Percentiles rank a stretch among this genome's conserved stretches.
These are phyloP conservation scores for Drosophila ananassae DNA, from an alignment of 1,140 invertebrate genomes.

Conservation along the genomic window DNA sequence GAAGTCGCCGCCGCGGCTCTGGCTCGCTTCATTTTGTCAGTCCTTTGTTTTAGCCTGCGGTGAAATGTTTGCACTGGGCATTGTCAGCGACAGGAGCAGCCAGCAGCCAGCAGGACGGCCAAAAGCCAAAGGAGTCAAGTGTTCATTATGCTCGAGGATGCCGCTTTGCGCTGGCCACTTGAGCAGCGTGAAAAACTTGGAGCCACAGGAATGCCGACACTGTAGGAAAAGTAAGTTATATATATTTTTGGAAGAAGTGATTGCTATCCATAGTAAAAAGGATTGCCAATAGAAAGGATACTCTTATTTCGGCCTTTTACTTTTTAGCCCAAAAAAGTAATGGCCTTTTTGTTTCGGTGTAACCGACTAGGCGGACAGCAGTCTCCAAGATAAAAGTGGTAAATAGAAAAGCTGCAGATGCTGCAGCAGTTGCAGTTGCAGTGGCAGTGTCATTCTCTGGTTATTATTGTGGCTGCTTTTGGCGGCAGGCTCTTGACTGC, in stretches of 20 bases:
- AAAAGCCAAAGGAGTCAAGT: conserved; percentile 73
- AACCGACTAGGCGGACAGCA: conserved; percentile 28
- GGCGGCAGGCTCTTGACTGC: conserved; percentile 28
- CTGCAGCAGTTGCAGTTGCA: conserved; percentile 30
- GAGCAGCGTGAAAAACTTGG: conserved; percentile 62
- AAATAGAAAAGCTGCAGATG: conserved; percentile 46
- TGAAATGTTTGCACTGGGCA: conserved; percentile 52
- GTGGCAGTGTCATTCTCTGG: conserved; percentile 25
- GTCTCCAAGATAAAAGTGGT: conserved; percentile 45
- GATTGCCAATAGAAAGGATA: too few relatives aligned
- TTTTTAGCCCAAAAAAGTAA: too few relatives aligned
- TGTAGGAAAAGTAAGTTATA: not conserved
- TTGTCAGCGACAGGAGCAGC: conserved; percentile 35
- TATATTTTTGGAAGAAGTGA: too few relatives aligned
- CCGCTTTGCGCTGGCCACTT: conserved; percentile 49
- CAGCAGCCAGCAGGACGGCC: conserved; percentile 31
- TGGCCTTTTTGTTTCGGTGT: not conserved
- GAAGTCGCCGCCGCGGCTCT: not conserved
- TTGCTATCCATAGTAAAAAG: too few relatives aligned
- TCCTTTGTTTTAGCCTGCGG: conserved; percentile 58
- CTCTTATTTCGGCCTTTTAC: too few relatives aligned
- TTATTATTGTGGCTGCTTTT: conserved; percentile 42
- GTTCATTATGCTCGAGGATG: conserved; percentile 66
- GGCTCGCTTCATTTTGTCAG: conserved; percentile 54
- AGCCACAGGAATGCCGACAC: conserved; percentile 29